Percentiles rank a stretch among this genome's conserved stretches.
Conservation (phyloP, 30 jellyfish, hydroid and myxozoan species). For the Clytia hemisphaerica region DNA sequence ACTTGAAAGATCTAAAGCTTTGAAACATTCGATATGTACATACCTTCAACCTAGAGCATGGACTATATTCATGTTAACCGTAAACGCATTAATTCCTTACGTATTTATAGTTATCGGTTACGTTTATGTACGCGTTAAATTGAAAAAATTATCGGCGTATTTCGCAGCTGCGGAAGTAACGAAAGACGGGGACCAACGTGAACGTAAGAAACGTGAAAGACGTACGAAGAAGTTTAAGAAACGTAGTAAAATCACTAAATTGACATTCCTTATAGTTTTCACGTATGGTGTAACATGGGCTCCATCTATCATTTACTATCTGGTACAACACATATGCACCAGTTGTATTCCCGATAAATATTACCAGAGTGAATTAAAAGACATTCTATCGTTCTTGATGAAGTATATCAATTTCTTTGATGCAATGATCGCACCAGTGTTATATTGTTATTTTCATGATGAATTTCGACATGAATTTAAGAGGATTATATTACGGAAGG, state of each 20-base stretch:
- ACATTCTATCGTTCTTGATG: constrained; percentile 7
- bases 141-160: not conserved
- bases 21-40: not conserved
- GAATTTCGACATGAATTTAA: constrained; percentile 5
- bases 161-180: not conserved
- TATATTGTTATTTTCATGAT: constrained; percentile 18
- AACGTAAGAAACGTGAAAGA: not conserved
- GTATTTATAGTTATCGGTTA: constrained; percentile 1
- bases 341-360: not conserved
- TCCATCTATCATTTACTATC: constrained; percentile 8
- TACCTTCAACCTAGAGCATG: constrained; percentile 12
- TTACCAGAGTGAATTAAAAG: not conserved
- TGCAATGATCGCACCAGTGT: constrained; percentile 16
- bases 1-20: constrained; percentile 6
- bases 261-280: not conserved
- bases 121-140: not conserved
- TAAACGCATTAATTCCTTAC: constrained; percentile 7
- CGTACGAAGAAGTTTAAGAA: not conserved
- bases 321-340: not conserved
- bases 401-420: constrained; percentile 19
- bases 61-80: constrained; percentile 5
- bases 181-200: not conserved
- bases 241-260: not conserved
- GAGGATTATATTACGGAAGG: not conserved
- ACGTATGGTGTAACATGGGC: constrained; percentile 28